Evolutionary conservation across 2,113 vertebrate species (phyloP).

Genomic region (Fregata magnificens): DNA sequence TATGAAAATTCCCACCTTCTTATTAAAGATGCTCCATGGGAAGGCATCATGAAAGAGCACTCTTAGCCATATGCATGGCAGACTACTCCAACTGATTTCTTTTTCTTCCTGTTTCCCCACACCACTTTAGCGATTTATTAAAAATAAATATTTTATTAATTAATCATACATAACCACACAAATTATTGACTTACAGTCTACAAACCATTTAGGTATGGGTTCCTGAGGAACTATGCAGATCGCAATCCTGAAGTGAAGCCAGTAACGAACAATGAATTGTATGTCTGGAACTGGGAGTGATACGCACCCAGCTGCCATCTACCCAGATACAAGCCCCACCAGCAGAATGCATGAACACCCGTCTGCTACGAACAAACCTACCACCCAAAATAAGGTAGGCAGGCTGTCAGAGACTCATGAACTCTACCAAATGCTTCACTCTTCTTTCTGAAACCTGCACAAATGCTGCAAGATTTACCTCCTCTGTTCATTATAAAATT

Average conservation of each 20-base stretch:
- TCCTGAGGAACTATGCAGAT: background rate
- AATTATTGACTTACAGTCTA: background rate
- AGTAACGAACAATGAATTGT: background rate
- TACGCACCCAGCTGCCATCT: background rate
- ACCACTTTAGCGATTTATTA: background rate
- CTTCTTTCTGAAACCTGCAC: background rate
- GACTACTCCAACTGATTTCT: background rate
- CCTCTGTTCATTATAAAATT: background rate
- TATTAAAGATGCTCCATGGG: background rate
- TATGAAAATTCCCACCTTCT: background rate
- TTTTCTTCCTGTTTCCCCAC: background rate
- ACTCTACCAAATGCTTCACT: background rate
- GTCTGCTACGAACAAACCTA: background rate
- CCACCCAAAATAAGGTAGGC: background rate
- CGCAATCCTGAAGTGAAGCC: background rate
- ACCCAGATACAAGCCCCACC: background rate
- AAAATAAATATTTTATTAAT: constrained; percentile 17
- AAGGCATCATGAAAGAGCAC: background rate
- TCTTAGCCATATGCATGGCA: background rate
- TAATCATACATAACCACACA: background rate
- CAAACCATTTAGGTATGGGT: background rate
- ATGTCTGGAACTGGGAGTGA: background rate
- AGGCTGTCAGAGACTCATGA: background rate
- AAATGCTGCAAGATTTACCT: background rate
- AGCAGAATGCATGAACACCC: background rate